A percentile compares a stretch with the other conserved stretches of the same genome.
phyloP scores from a whole-genome alignment of 1,140 invertebrate genomes.

The Heterodera schachtii region DNA sequence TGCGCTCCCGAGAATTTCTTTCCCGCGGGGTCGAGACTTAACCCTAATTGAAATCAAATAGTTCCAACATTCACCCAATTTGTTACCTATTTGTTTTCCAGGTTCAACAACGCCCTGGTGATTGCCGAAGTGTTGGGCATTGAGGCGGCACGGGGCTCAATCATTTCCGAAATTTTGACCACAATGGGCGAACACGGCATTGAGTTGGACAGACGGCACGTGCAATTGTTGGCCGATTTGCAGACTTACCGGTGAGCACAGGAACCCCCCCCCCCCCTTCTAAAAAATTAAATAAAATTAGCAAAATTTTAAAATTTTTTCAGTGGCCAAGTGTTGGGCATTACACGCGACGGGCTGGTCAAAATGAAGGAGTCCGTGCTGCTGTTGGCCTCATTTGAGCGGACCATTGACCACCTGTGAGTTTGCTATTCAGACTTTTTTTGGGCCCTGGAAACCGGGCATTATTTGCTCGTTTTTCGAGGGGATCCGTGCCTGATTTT shows the following conservation, averaged over 20 bases:
- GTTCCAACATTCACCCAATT: too few relatives aligned
- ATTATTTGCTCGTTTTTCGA: too few relatives aligned
- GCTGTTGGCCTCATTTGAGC: slow-evolving; percentile 98
- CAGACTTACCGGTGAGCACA: slow-evolving; percentile 78
- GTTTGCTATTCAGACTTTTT: too few relatives aligned
- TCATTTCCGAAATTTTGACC: slow-evolving; percentile 91
- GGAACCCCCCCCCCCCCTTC: too few relatives aligned
- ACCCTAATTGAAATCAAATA: not conserved
- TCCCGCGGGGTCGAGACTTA: too few relatives aligned
- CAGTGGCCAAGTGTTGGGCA: slow-evolving; percentile 91
- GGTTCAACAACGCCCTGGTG: slow-evolving; percentile 14
- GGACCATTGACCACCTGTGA: slow-evolving; percentile 95
- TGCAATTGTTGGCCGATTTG: slow-evolving; percentile 93
- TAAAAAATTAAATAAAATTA: too few relatives aligned
- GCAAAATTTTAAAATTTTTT: slow-evolving; percentile 38
- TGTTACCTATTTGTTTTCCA: not conserved
- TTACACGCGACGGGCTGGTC: slow-evolving; percentile 89
- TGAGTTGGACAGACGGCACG: slow-evolving; percentile 91
- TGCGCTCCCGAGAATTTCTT: slow-evolving; percentile 69
- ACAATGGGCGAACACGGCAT: slow-evolving; percentile 98
- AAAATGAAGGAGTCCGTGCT: slow-evolving; percentile 99
- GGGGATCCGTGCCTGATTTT: not conserved
- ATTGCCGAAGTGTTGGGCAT: slow-evolving; percentile 57
- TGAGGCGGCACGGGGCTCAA: slow-evolving; percentile 75
- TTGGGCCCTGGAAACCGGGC: too few relatives aligned